Base-by-base conservation (phyloP, 1,140 invertebrate genomes). In the Cylas formicarius region DNA sequence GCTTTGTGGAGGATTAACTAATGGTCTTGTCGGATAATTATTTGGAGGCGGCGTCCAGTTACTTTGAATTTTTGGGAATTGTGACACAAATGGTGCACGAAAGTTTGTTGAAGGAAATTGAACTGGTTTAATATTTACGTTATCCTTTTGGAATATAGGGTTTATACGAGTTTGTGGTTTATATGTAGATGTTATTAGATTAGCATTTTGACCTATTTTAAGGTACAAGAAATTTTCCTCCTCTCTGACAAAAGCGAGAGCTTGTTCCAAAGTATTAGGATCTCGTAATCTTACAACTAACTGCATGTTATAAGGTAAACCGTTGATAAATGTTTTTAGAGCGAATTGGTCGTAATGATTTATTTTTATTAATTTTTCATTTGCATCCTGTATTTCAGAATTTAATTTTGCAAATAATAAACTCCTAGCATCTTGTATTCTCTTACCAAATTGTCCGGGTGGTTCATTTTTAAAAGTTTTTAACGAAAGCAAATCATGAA, bases 381-480 rank as follows among this genome's bases (percentile, higher is more conserved):
- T 7, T 16, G 31, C 3, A 18, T 37, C 33, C 17, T 13, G 16
- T 31, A 21, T 23, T 10, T 28, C 18, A n/a, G n/a, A n/a, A 27
- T 47, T 53, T 50, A 53, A 43, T 50, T 53, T 53, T 9, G 51
- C 22, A 31, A 33, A 37, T 20, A 50, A 24, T 16, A 38, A 19
- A 35, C 44, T 50, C 2, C 48, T 18, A 2, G 27, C 14, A 31
- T 40, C 37, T 47, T 50, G 48, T 19, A 50, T 19, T 52, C 44
- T 40, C 7, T 32, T 50, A 18, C 52, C 48, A 40, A 51, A 53
- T 21, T 51, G 22, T 40, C 21, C 33, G 13, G 48, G 36, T 2
- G 4, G 10, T 48, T 55, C 52, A 32, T 51, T 48, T 51, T 48
- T 51, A 8, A 32, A 5, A 5, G 49, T 38, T 43, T 34, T 33